phyloP scores from a whole-genome alignment of 2,797 vertebrate species.

The Bovichtus variegatus region DNA sequence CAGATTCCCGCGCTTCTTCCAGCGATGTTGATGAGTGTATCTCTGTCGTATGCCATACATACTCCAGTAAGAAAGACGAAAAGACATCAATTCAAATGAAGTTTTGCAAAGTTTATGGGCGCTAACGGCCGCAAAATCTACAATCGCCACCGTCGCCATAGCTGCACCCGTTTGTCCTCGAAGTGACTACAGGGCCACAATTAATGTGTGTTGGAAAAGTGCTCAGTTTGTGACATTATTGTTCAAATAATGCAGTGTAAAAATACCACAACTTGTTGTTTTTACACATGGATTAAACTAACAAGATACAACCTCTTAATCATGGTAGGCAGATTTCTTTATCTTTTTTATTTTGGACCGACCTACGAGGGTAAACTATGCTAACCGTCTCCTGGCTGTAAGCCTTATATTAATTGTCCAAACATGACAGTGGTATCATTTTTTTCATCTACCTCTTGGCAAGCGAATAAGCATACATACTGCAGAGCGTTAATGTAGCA shows the following conservation, averaged over 20 bases:
- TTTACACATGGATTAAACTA: not conserved
- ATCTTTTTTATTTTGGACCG: not conserved
- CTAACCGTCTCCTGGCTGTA: not conserved
- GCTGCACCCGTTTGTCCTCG: not conserved
- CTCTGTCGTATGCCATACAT: too few relatives aligned
- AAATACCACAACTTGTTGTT: not conserved
- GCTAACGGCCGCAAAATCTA: too few relatives aligned
- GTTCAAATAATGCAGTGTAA: not conserved
- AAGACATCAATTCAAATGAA: too few relatives aligned
- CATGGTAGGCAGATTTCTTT: not conserved
- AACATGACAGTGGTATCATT: not conserved
- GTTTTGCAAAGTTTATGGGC: too few relatives aligned
- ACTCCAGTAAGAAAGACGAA: too few relatives aligned
- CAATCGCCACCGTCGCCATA: too few relatives aligned
- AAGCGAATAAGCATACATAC: not conserved
- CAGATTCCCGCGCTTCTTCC: too few relatives aligned
- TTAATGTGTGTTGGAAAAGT: slow-evolving; percentile 21
- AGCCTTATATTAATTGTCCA: not conserved
- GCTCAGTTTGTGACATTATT: not conserved
- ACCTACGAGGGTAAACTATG: not conserved
- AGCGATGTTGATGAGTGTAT: too few relatives aligned
- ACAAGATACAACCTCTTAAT: not conserved
- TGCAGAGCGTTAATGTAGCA: not conserved
- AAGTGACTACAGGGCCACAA: not conserved
- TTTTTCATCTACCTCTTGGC: slow-evolving; percentile 3